phyloP scores from a whole-genome alignment of 2,113 vertebrate species.

The Ursus arctos region DNA sequence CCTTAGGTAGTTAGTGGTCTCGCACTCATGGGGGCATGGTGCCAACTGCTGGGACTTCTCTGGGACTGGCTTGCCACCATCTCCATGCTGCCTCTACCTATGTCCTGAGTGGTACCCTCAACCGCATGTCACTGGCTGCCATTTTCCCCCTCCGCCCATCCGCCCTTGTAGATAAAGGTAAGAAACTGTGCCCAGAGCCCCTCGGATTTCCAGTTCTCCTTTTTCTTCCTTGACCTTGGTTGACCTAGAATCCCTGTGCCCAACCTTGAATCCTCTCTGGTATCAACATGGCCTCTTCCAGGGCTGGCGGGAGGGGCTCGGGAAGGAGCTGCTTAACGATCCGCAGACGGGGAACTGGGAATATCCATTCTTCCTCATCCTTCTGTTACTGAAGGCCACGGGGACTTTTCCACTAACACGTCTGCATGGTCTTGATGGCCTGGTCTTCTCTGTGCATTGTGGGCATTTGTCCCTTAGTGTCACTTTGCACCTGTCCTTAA shows the following conservation, averaged over 20 bases:
- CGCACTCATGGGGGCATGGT: accelerated
- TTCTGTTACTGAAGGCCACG: neutral
- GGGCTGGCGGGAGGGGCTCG: neutral
- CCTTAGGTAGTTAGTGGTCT: neutral
- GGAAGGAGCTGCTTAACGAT: neutral
- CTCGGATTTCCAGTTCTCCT: neutral
- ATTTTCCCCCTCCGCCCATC: neutral
- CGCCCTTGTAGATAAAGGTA: neutral
- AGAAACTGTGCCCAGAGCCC: neutral
- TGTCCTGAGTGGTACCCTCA: neutral
- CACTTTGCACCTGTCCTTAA: neutral
- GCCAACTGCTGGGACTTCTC: neutral
- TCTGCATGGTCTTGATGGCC: neutral
- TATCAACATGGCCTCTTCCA: neutral
- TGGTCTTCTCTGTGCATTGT: neutral
- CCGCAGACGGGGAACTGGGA: neutral
- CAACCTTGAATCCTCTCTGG: neutral
- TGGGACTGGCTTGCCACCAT: neutral
- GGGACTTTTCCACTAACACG: neutral
- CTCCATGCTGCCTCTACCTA: neutral
- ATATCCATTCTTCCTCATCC: neutral
- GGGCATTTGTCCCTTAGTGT: neutral
- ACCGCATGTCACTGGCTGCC: neutral
- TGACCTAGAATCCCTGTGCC: neutral
- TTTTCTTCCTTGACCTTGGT: neutral